Evolutionary conservation across 2,888 invertebrate genomes (phyloP).

Genomic region (Xanthia togata): DNA sequence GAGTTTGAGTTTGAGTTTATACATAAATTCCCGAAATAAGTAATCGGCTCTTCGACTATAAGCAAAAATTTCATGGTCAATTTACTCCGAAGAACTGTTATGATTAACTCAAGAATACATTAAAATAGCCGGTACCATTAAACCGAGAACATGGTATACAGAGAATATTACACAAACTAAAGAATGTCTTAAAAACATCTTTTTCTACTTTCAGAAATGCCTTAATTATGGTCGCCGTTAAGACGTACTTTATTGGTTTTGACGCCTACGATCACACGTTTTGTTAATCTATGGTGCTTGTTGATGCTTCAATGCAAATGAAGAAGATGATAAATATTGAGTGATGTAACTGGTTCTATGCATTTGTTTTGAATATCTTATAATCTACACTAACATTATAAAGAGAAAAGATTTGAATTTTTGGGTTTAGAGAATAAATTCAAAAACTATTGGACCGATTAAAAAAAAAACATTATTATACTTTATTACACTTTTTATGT

Average conservation of each 20-base stretch:
- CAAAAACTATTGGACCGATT: too few species aligned
- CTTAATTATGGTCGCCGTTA: slow-evolving; percentile 61
- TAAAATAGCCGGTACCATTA: slow-evolving; percentile 46
- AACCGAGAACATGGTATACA: slow-evolving; percentile 47
- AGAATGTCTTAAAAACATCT: slow-evolving; percentile 39
- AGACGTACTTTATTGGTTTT: slow-evolving; percentile 56
- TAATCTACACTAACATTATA: too few species aligned
- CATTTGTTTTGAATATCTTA: slow-evolving; percentile 3
- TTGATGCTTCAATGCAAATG: slow-evolving; percentile 51
- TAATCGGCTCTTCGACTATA: slow-evolving; percentile 14
- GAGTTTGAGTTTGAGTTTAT: too few species aligned
- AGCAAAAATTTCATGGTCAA: slow-evolving; percentile 70
- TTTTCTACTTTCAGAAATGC: slow-evolving; percentile 50
- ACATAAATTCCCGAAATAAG: neutral
- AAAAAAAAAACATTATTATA: too few species aligned
- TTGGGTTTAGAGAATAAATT: too few species aligned
- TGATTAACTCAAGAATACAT: slow-evolving; percentile 64
- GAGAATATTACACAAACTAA: slow-evolving; percentile 40
- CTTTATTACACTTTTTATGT: too few species aligned
- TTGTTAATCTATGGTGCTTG: slow-evolving; percentile 50
- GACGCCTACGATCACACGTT: slow-evolving; percentile 62
- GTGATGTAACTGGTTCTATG: slow-evolving; percentile 5
- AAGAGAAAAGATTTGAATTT: too few species aligned
- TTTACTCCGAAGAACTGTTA: slow-evolving; percentile 70
- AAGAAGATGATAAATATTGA: slow-evolving; percentile 33